A percentile compares a stretch with the other conserved stretches of the same genome.
These are phyloP conservation scores for Tetramorium parvispinum DNA, from an alignment of 1,140 invertebrate species.

Conservation along the genomic window DNA sequence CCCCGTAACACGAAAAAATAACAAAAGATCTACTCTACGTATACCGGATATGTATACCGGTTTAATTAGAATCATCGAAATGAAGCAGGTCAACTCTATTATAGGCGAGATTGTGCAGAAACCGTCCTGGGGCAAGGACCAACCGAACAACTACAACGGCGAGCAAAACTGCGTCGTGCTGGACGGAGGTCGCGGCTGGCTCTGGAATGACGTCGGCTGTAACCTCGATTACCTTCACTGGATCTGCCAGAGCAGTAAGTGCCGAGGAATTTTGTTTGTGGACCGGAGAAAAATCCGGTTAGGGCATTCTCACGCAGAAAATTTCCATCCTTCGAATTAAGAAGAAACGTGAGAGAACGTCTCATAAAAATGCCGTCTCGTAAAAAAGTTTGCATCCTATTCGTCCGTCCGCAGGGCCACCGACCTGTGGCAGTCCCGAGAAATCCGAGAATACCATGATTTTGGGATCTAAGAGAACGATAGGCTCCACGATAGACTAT, in stretches of 20 bases:
- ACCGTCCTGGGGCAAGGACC: conserved; percentile 96
- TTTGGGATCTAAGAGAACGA: conserved; percentile 88
- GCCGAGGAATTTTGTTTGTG: conserved; percentile 43
- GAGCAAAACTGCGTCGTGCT: conserved; percentile 97
- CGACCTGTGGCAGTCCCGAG: conserved; percentile 94
- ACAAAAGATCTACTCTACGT: background rate
- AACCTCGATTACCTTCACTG: conserved; percentile 96
- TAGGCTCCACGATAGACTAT: conserved; percentile 91
- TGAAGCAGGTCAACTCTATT: conserved; percentile 32
- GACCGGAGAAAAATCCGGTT: conserved; percentile 13
- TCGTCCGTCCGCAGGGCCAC: conserved; percentile 87
- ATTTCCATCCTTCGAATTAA: background rate
- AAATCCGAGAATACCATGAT: conserved; percentile 94
- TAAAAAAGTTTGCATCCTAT: background rate
- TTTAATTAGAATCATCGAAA: background rate
- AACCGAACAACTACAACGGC: conserved; percentile 98
- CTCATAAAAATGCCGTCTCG: background rate
- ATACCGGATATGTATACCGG: background rate
- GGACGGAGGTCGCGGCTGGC: conserved; percentile 95
- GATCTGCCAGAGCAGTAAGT: conserved; percentile 96
- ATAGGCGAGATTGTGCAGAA: conserved; percentile 91
- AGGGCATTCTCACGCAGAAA: background rate
- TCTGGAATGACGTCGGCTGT: conserved; percentile 98
- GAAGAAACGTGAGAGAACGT: background rate
- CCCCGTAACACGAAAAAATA: background rate